Base-by-base conservation (phyloP, 2,113 vertebrate genomes). In the Apteryx owenii region DNA sequence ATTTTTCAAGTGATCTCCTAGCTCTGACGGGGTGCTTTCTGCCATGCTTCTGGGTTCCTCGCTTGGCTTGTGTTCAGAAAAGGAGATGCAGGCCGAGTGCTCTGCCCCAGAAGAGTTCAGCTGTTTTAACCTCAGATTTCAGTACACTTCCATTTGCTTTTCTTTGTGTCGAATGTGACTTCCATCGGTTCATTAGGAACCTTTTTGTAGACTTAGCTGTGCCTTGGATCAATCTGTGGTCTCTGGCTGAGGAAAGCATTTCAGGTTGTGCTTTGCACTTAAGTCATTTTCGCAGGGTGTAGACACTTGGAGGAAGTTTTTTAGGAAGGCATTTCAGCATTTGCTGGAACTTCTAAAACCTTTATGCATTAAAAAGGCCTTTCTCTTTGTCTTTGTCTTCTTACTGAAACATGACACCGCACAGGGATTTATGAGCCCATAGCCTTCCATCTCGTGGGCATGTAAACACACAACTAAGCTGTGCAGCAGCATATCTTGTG, bases 21-120 rank as follows among this genome's bases (percentile, higher is more conserved):
- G 50, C 54, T 72, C 64, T 16, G 28, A 48, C 36, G 50, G 73
- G 60, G 71, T 66, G 66, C 79, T 77, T 66, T 89, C 31, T 85
- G 84, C 92, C 81, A 73, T 79, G 66, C 58, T 38, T 40, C 31
- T 9, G 90, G 42, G 44, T 68, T 36, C 60, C 26, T 70, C 85
- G n/a, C 23, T 62, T 22, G 2, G 0, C 72, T 84, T 58, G 33
- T 82, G 36, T 53, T 95, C 77, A 84, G 68, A 31, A 86, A 77
- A 76, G 72, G 87, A 87, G 80, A 72, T 77, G 75, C 82, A 66
- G 29, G 58, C 56, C 58, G 26, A 81, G 85, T 61, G 7, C 62
- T 81, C 7, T 40, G 10, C 87, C 42, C 83, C 28, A 83, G 94
- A 78, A 87, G 93, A 95, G 92, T 95, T 89, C 92, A 82, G 85